Evolutionary conservation across 2,888 invertebrate species (phyloP), one percentile per base, ranked within the genome.

Genomic region (Coelopa pilipes): DNA sequence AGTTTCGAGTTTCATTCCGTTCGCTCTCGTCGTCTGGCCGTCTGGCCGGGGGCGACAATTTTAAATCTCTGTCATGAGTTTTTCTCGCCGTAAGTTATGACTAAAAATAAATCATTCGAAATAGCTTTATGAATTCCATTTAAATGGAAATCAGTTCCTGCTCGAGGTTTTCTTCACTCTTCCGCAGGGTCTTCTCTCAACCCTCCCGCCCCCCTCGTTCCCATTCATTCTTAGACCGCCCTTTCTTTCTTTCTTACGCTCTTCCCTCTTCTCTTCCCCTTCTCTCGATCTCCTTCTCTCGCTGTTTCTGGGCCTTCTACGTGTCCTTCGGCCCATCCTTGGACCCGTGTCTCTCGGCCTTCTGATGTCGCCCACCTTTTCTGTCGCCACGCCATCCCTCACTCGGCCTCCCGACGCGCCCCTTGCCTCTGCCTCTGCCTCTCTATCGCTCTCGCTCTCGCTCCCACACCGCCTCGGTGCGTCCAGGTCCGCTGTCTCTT

Each of bases 121-220:
- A 71, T 71, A 55, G 70, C 74, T 74, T 74, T 70, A 59, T 70
- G 59, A 74, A 74, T 74, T 59, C 74, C 70, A 74, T 74, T 74
- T 74, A 74, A 74, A 74, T 74, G 74, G 74, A 74, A 74, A 74
- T 74, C 70, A 74, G 65, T 57, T 74, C 66, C 34, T 57, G 53
- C 62, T 47, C n/a, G 62, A 21, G 21, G 60, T 50, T 63, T 19
- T 34, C 34, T 34, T 34, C 34, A 34, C 34, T 34, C 34, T 34
- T 34, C 34, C 34, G 34, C 34, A 34, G 34, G 2, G 2, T 17
- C 21, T 19, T 21, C 24, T 49, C 21, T 65, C 46, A 12, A 34
- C 7, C 7, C 34, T 34, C 34, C n/a, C n/a, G n/a, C n/a, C n/a
- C n/a, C n/a, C n/a, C n/a, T n/a, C n/a, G n/a, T n/a, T 34, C 2